Evolutionary conservation across 2,113 vertebrate species (phyloP), one percentile per base, ranked within the genome.

Genomic region (Leptosomus discolor): DNA sequence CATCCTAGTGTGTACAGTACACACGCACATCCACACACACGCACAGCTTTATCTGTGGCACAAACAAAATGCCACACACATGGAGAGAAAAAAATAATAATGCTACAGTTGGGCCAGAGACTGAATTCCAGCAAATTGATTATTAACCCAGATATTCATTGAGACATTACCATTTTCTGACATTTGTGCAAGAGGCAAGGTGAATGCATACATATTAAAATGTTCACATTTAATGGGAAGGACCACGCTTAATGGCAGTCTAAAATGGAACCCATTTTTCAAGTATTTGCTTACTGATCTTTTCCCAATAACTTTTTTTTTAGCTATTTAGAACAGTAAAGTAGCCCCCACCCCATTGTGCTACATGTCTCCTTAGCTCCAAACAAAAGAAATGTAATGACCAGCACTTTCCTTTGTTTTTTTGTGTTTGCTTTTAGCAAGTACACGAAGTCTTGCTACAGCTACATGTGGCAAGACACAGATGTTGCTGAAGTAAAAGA

Each of bases 221-320:
- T 97, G 98, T 99, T 99, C 99, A 99, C 99, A 99, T 99, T 99
- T 98, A 98, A 98, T 98, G 99, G 99, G 99, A 99, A 99, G 94
- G 99, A 99, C 99, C 98, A 99, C 99, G 87, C 98, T 98, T 94
- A 98, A 98, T 88, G 98, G 99, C 98, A 99, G 99, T 98, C 98
- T 98, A 97, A 98, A 98, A 98, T 98, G 98, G 98, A 98, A 99
- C 98, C 98, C 98, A 98, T 99, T 99, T 98, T 99, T 99, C 99
- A 99, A 99, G 99, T 99, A 99, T 99, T 99, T 98, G 96, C 96
- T 97, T 94, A 97, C 97, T 88, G 96, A 97, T 98, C 97, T 96
- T 53, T 71, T 91, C 73, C 95, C 97, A 93, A 96, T 87, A 94
- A 96, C 90, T 95, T 86, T 79, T 93, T 95, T 90, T 87, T 51